Percentiles rank a stretch among this genome's conserved stretches.
Evolutionary conservation across 2,888 invertebrate genomes (phyloP).

Genomic region (Andrena trimmerana): DNA sequence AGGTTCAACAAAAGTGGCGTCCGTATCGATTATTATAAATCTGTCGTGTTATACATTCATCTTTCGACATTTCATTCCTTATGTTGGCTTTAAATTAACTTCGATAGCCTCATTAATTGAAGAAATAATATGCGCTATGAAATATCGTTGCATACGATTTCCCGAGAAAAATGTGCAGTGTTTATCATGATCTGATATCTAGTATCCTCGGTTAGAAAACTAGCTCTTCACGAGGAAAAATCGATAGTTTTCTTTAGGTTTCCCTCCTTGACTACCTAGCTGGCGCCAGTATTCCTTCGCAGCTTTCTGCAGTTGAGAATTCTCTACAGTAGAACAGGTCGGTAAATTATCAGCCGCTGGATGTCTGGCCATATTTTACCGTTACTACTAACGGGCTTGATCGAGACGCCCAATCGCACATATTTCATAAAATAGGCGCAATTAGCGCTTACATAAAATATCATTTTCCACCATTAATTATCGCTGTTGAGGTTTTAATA

Average conservation of each 20-base stretch:
- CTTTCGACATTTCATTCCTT: background rate
- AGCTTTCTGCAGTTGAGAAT: constrained; percentile 40
- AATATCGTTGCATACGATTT: background rate
- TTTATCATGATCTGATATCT: constrained; percentile 40
- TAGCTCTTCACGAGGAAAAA: constrained; percentile 37
- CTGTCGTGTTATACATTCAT: background rate
- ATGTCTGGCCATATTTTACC: constrained; percentile 21
- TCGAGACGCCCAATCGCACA: background rate
- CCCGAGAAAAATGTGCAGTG: background rate
- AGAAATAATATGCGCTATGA: background rate
- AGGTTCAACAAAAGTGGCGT: background rate
- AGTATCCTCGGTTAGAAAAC: constrained; percentile 3
- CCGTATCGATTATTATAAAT: constrained; percentile 1
- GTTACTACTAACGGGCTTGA: background rate
- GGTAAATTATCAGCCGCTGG: constrained; percentile 75
- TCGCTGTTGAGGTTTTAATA: background rate
- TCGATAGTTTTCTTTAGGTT: constrained; percentile 69
- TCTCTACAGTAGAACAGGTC: constrained; percentile 60
- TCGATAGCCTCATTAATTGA: background rate
- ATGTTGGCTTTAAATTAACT: background rate
- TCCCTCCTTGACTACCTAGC: constrained; percentile 60
- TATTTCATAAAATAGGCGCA: background rate
- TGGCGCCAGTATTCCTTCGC: constrained; percentile 71
- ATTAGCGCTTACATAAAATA: background rate
- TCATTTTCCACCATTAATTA: background rate